Evolutionary conservation across 2,113 vertebrate species (phyloP).

Genomic region (Aix galericulata): DNA sequence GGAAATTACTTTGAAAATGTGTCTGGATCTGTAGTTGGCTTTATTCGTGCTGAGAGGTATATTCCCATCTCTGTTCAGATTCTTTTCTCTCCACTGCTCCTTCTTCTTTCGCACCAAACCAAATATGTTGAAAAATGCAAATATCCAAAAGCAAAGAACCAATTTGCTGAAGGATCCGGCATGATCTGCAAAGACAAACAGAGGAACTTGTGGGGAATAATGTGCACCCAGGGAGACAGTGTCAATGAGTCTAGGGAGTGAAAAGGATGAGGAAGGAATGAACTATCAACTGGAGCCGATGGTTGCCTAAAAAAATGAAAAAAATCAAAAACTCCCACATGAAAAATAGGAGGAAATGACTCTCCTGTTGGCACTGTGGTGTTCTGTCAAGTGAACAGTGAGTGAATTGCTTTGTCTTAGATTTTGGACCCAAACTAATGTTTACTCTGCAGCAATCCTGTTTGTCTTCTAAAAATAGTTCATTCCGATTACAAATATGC

Average conservation of each 20-base stretch:
- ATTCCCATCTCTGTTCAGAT: background rate
- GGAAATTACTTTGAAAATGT: background rate
- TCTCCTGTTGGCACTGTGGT: background rate
- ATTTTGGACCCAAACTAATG: background rate
- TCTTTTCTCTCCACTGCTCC: background rate
- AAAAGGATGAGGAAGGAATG: background rate
- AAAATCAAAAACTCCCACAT: background rate
- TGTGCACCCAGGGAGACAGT: background rate
- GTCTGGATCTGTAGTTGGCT: background rate
- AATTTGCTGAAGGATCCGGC: background rate
- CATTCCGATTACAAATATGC: slow-evolving; percentile 6
- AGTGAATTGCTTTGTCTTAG: slow-evolving; percentile 1
- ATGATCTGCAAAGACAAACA: background rate
- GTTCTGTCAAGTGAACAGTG: background rate
- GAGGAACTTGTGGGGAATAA: background rate
- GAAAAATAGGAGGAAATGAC: background rate
- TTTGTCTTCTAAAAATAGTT: slow-evolving; percentile 27
- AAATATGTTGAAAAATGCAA: slow-evolving; percentile 28
- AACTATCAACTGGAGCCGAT: background rate
- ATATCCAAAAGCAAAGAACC: background rate
- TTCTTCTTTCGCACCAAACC: slow-evolving; percentile 8
- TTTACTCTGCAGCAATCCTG: background rate
- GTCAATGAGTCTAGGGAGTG: background rate
- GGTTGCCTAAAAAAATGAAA: background rate
- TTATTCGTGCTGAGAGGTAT: background rate